These are phyloP conservation scores for Carabus problematicus DNA, from an alignment of 2,888 invertebrate genomes.

Conservation along the genomic window DNA sequence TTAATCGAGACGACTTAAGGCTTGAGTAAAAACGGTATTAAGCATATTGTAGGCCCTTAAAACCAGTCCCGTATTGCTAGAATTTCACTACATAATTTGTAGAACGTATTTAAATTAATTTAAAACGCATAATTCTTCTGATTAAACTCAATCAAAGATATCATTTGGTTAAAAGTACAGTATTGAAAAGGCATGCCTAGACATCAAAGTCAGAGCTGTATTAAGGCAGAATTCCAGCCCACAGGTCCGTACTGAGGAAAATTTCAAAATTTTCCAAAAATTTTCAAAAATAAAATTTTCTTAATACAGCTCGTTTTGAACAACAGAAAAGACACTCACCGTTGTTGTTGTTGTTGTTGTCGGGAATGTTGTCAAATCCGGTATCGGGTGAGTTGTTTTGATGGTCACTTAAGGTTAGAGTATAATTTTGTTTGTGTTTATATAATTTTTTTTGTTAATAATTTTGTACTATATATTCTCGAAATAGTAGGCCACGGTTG, in stretches of 20 bases:
- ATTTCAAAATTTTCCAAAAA: neutral
- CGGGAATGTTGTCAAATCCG: constrained; percentile 21
- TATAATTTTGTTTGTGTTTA: constrained; percentile 31
- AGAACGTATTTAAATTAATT: no score
- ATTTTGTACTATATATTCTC: constrained; percentile 42
- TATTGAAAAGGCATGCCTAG: neutral
- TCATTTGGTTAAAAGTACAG: neutral
- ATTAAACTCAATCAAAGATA: no score
- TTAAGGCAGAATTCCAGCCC: neutral
- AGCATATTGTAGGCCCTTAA: no score
- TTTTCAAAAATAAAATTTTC: neutral
- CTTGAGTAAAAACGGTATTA: no score
- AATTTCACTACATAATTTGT: no score
- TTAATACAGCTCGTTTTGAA: constrained; percentile 16
- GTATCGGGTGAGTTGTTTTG: constrained; percentile 9
- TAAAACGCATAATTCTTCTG: no score
- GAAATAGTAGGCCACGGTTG: constrained; percentile 38
- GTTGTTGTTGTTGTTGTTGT: constrained; percentile 13
- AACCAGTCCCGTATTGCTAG: no score
- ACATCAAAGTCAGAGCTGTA: constrained; percentile 17
- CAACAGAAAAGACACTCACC: constrained; percentile 27
- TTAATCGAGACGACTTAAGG: no score
- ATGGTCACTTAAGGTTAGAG: constrained; percentile 30
- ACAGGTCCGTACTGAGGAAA: no score
- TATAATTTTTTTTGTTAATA: constrained; percentile 41